Conservation (phyloP, 2,797 vertebrate species). For the Diplodus sargus region DNA sequence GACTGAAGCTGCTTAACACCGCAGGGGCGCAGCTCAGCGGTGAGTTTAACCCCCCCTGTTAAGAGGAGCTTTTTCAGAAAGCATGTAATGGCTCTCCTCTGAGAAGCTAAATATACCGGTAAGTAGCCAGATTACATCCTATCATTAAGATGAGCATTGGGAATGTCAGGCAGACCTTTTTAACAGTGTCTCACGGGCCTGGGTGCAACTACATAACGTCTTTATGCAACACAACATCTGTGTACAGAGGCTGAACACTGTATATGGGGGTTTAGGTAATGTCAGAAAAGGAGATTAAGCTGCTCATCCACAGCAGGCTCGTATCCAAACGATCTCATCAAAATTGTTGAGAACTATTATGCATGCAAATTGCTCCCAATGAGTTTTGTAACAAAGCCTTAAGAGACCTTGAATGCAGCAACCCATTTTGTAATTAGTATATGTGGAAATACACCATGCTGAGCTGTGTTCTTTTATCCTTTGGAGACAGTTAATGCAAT, state of each 20-base stretch:
- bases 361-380: constrained; percentile 22
- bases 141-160: constrained; percentile 46
- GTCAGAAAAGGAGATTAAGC: neutral
- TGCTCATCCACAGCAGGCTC: neutral
- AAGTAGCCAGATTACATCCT: constrained; percentile 59
- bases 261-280: neutral
- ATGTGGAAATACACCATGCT: neutral
- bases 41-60: constrained; percentile 61
- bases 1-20: constrained; percentile 69
- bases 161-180: constrained; percentile 44
- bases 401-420: constrained; percentile 6
- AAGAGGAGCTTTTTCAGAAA: constrained; percentile 38
- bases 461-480: neutral
- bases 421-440: constrained; percentile 1
- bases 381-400: constrained; percentile 8
- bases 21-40: constrained; percentile 48
- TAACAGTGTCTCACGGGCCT: neutral
- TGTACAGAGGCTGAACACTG: neutral
- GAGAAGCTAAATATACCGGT: constrained; percentile 65
- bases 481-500: neutral
- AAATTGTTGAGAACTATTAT: constrained; percentile 15
- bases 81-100: constrained; percentile 53
- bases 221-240: constrained; percentile 26
- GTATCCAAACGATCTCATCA: constrained; percentile 1
- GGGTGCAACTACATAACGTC: neutral